phyloP scores from a whole-genome alignment of 2,888 invertebrate species.

The Charanyca ferruginea region DNA sequence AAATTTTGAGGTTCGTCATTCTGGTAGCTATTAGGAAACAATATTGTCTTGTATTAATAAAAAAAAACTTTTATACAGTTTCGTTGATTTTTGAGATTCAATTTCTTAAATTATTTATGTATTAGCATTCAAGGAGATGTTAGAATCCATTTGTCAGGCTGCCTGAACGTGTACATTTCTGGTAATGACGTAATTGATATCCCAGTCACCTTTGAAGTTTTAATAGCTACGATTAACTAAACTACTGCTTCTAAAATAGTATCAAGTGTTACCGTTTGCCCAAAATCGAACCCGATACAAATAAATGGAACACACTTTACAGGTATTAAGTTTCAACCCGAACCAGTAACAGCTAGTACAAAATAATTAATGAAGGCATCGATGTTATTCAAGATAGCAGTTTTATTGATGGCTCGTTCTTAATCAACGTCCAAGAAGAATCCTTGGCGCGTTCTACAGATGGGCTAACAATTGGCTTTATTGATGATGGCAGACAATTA shows the following conservation, averaged over 20 bases:
- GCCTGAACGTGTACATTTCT: neutral
- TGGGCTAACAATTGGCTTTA: slow-evolving; percentile 63
- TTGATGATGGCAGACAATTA: slow-evolving; percentile 62
- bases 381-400: slow-evolving; percentile 80
- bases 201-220: slow-evolving; percentile 1
- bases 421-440: slow-evolving; percentile 82
- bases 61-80: slow-evolving; percentile 12
- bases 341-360: slow-evolving; percentile 50
- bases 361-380: slow-evolving; percentile 83
- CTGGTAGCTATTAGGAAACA: slow-evolving; percentile 36
- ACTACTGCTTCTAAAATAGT: slow-evolving; percentile 23
- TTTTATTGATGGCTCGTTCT: slow-evolving; percentile 84
- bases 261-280: slow-evolving; percentile 42
- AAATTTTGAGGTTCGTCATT: slow-evolving; percentile 40
- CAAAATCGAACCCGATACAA: slow-evolving; percentile 45
- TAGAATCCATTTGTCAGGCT: neutral
- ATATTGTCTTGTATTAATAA: slow-evolving; percentile 14
- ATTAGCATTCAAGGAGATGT: neutral
- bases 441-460: slow-evolving; percentile 67
- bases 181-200: slow-evolving; percentile 19
- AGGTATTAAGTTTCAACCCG: slow-evolving; percentile 46
- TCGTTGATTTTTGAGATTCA: neutral
- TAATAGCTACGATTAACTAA: slow-evolving; percentile 35
- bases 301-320: slow-evolving; percentile 53
- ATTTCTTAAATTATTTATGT: too few species aligned